Base-by-base conservation (phyloP, 2,888 invertebrate genomes). In the Drepana falcataria region DNA sequence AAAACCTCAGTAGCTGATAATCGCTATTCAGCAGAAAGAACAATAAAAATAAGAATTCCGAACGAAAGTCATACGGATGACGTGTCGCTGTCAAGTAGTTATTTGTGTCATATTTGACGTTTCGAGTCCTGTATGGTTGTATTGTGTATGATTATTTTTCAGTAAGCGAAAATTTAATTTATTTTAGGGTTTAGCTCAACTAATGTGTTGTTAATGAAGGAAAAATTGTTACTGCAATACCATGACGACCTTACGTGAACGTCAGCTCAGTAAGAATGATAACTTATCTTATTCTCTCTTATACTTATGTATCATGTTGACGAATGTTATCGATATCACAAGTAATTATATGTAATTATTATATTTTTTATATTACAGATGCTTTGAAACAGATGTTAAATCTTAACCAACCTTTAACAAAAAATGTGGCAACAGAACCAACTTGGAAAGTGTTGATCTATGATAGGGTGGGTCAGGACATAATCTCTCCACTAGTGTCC, bases 391-490 rank as follows among this genome's bases (percentile, higher is more conserved):
- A 97, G 90, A 98, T 99, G 98, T 92, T 99, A 58, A 98, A 98
- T 91, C 92, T 99, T 56, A 98, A 98, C 85, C 94, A 95, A 69
- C 94, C 95, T 44, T 91, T 95, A 60, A 94, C 94, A 2, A 97
- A 96, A 82, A 92, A 94, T 57, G 92, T 95, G 51, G 93, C 95
- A 6, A 93, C 95, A 47, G 97, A 99, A 87, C 98, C 98, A 35
- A 95, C 96, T 9, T 99, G 98, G 98, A 99, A 99, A 92, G 95
- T 99, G 56, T 91, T 99, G 59, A 95, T 99, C 60, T 99, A 99
- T 78, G 99, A 99, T 83, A 94, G 97, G 72, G 94, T 96, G 66
- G 99, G 99, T 2, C 99, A 99, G 89, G 99, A 99, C 81, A 98
- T 99, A 52, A 98, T 99, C 71, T 98, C 99, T 9, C 99, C 99